Evolutionary conservation across 1,140 invertebrate genomes (phyloP).

Genomic region (Tribolium madens): DNA sequence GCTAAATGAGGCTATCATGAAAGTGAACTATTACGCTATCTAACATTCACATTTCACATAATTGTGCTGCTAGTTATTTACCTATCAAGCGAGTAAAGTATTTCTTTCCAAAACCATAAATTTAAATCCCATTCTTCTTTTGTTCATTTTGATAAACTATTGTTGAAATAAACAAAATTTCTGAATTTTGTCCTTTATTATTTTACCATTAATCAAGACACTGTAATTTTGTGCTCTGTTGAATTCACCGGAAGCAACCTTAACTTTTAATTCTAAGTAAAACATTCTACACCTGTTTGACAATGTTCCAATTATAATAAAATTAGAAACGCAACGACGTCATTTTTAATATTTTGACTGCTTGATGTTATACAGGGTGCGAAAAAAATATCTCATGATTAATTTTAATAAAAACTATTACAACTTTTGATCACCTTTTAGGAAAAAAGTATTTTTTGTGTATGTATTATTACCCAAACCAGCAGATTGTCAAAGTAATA

Average conservation of each 20-base stretch:
- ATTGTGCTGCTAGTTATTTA: no score
- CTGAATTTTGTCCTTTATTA: not conserved
- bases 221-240: not conserved
- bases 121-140: no score
- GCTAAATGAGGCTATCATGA: not conserved
- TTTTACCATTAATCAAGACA: not conserved
- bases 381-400: no score
- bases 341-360: not conserved
- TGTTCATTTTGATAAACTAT: not conserved
- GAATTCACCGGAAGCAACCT: not conserved
- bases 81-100: no score
- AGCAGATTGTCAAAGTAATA: no score
- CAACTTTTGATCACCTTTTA: no score
- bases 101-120: no score
- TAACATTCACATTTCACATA: not conserved
- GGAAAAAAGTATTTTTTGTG: no score
- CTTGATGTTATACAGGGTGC: no score
- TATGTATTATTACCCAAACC: no score
- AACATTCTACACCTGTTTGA: not conserved
- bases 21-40: not conserved
- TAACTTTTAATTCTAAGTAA: not conserved
- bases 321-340: not conserved
- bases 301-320: not conserved
- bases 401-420: no score
- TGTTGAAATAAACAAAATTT: not conserved